Evolutionary conservation across 2,888 invertebrate species (phyloP), one percentile per base, ranked within the genome.

Genomic region (Cosmia pyralina): DNA sequence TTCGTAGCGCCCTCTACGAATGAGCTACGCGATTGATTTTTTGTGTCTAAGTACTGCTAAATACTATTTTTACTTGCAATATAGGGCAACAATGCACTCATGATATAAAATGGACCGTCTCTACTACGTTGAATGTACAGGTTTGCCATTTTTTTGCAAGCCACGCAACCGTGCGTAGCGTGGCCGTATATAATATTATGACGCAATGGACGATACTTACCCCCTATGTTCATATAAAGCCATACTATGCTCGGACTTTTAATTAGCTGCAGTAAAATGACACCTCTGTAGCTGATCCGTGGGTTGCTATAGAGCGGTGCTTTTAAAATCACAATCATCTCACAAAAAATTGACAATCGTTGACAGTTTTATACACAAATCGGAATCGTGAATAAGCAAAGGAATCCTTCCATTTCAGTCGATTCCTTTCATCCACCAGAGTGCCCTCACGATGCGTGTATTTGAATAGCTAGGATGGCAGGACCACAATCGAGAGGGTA

Each of bases 401-500:
- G 34, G 1, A 50, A 28, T 53, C 64, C 28, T 46, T 41, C 6
- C 52, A 38, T 72, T 55, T 55, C 73, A 73, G 38, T 75, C 1
- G 52, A 15, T 46, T 66, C 79, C 67, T 67, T 52, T 77, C 79
- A 74, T 67, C 46, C 62, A 19, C 5, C 34, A 8, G 69, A 81
- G 74, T 55, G 7, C 22, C 48, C 62, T 62, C n/a, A 5, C 60
- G 15, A 64, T 66, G 75, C 75, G 57, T 66, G 55, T 70, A 58
- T 72, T 58, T 76, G 63, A 69, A 75, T 81, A 13, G 15, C 28
- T n/a, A 17, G 44, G 44, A 64, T 6, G 41, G 11, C n/a, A 17
- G 73, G 55, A 60, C 75, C 69, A 79, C 79, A 83, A 81, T 81
- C 76, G 44, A 57, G 62, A 58, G 66, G 71, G 38, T 46, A 59